Percentiles rank a stretch among this genome's conserved stretches.
Conservation (phyloP, 2,113 vertebrate genomes). For the Hucho hucho region DNA sequence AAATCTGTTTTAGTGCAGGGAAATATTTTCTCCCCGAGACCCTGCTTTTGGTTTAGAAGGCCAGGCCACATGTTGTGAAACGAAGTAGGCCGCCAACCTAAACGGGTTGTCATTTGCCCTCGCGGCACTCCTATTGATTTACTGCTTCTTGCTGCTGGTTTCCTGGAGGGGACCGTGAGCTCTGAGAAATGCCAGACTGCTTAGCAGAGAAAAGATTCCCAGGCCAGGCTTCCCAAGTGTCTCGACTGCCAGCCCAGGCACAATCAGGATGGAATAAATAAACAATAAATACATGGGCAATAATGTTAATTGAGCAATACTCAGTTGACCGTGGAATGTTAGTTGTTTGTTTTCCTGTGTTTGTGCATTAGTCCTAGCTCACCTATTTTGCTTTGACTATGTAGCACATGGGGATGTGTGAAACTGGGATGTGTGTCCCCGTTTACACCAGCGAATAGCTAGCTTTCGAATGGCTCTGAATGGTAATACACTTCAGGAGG, state of each 20-base stretch:
- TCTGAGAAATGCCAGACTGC: conserved; percentile 54
- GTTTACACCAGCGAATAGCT: too few relatives aligned
- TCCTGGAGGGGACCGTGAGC: conserved; percentile 67
- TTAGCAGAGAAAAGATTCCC: conserved; percentile 62
- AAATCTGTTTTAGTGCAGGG: conserved; percentile 76
- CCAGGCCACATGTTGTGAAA: conserved; percentile 74
- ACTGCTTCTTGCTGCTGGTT: conserved; percentile 67
- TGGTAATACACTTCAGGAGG: too few relatives aligned
- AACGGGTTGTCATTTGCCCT: conserved; percentile 78
- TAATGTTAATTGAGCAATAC: conserved; percentile 39
- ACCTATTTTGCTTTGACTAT: neutral
- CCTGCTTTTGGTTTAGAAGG: conserved; percentile 69
- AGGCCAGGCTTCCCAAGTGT: conserved; percentile 55
- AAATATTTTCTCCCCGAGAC: conserved; percentile 70
- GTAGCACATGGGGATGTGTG: too few relatives aligned
- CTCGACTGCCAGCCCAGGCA: conserved; percentile 41
- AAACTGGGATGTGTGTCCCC: too few relatives aligned
- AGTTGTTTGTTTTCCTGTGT: conserved; percentile 1
- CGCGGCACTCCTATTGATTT: conserved; percentile 76
- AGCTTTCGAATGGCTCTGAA: too few relatives aligned
- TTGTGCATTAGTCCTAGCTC: neutral
- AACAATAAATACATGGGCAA: conserved; percentile 38
- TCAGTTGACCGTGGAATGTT: conserved; percentile 13
- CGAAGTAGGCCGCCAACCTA: conserved; percentile 76
- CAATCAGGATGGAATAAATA: conserved; percentile 46